Evolutionary conservation across 2,797 vertebrate species (phyloP), one percentile per base, ranked within the genome.

Genomic region (Parambassis ranga): DNA sequence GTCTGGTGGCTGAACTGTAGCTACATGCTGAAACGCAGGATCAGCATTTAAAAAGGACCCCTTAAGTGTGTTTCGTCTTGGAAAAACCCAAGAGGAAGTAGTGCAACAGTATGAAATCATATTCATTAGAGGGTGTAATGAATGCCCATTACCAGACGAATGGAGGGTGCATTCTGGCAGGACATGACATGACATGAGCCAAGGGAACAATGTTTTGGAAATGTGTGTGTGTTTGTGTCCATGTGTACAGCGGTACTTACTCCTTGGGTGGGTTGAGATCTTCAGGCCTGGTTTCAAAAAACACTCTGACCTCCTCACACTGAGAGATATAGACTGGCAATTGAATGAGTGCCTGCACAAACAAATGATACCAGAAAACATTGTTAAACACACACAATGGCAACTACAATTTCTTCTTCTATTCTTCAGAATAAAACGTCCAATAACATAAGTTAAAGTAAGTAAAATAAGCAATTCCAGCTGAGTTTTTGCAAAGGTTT

Each of bases 271-370:
- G 96, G 44, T 94, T 95, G 75, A 98, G 81, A 86, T 99, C 98
- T 14, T 99, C 98, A 0, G 95, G 95, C 80, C 96, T 94, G 5
- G 96, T 97, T 91, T 99, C 98, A 61, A 99, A 99, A 88, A 99
- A 99, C 82, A 95, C 93, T 37, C 96, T 89, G 55, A 99, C 98
- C 82, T 99, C 97, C 50, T 98, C 97, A 0, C 98, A 99, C 80
- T 99, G 98, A 32, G 96, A 99, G 81, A 99, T 98, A 86, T 98
- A 98, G 22, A 96, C 95, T 0, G 97, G 98, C 78, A 99, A 87
- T 88, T 96, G 95, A 85, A 98, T 98, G 82, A 99, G 93, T 51
- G 97, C 96, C 97, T 99, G 85, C 33, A 10, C 18, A 33, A 9
- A 72, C 4, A 70, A 28, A 65, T 47, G 8, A 68, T 0, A 39